Evolutionary conservation across 2,113 vertebrate species (phyloP).

Genomic region (Xiphorhynchus elegans): DNA sequence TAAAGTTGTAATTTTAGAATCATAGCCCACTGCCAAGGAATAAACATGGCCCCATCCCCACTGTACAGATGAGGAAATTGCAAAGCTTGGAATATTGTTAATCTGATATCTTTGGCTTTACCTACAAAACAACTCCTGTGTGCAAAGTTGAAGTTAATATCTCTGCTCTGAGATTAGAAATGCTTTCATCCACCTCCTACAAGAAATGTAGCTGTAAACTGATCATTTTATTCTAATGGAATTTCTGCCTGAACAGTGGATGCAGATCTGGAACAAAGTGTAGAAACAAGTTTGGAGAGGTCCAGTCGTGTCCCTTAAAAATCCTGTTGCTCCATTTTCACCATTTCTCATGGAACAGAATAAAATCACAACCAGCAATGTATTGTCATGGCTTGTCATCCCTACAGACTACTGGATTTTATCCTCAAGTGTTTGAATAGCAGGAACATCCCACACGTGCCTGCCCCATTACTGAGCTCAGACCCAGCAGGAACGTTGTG

Average conservation of each 20-base stretch:
- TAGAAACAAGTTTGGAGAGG: background rate
- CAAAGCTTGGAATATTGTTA: background rate
- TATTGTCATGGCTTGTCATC: slow-evolving; percentile 39
- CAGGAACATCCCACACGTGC: slow-evolving; percentile 61
- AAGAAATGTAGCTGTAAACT: background rate
- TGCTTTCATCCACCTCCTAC: background rate
- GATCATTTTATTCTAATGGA: background rate
- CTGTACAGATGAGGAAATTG: background rate
- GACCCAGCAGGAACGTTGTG: slow-evolving; percentile 62
- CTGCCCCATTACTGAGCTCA: slow-evolving; percentile 56
- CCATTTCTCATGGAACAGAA: background rate
- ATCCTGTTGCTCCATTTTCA: background rate
- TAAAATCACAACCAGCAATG: background rate
- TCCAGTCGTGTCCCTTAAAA: background rate
- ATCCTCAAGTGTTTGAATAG: slow-evolving; percentile 36
- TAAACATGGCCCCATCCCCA: background rate
- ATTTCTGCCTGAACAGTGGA: background rate
- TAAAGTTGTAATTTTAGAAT: background rate
- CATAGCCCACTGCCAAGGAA: background rate
- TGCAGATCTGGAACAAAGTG: background rate
- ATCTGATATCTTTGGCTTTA: slow-evolving; percentile 18
- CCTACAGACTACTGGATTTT: slow-evolving; percentile 8
- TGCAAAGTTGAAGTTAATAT: background rate
- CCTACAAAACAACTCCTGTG: background rate
- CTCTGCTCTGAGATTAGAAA: background rate